Evolutionary conservation across 2,113 vertebrate species (phyloP), one percentile per base, ranked within the genome.

Genomic region (Catharus minimus): DNA sequence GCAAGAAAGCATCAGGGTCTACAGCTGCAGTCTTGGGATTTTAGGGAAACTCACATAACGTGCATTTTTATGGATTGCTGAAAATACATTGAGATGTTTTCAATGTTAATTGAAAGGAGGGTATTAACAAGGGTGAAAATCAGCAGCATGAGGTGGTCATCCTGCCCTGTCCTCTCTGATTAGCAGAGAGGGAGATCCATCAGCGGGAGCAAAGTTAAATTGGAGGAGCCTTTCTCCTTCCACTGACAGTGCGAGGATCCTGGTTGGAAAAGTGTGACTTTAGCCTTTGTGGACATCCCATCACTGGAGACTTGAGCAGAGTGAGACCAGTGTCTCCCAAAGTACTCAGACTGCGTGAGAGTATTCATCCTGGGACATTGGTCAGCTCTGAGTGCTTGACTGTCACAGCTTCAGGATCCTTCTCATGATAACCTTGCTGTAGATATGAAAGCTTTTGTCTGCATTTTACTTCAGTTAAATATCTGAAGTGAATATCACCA

Each of bases 31-130:
- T 58, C 61, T 55, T 58, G 71, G 46, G n/a, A 5, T 73, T 84
- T 43, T 69, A 55, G 17, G 7, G 10, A 20, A 7, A 49, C 23
- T 23, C 14, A 26, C 2, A 0, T 47, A 24, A 55, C 0, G 0
- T 41, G 18, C 21, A 10, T 10, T 69, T 47, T 64, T 44, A 16
- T 47, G 38, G 15, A 9, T 36, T 47, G 36, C 49, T 79, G 78
- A 73, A 90, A 74, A 44, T 68, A 33, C 0, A 2, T 26, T 30
- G 30, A 36, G 38, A 4, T 80, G 21, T 86, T 85, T 75, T 36
- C 46, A 62, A n/a, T 69, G 43, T 71, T 60, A 23, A n/a, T 55
- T 79, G n/a, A n/a, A 26, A 60, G 61, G 41, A 4, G 15, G 11
- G 7, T 24, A 21, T 85, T 84, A 77, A 36, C 11, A 58, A 41